phyloP scores from a whole-genome alignment of 2,113 vertebrate genomes.

The Dascyllus trimaculatus region DNA sequence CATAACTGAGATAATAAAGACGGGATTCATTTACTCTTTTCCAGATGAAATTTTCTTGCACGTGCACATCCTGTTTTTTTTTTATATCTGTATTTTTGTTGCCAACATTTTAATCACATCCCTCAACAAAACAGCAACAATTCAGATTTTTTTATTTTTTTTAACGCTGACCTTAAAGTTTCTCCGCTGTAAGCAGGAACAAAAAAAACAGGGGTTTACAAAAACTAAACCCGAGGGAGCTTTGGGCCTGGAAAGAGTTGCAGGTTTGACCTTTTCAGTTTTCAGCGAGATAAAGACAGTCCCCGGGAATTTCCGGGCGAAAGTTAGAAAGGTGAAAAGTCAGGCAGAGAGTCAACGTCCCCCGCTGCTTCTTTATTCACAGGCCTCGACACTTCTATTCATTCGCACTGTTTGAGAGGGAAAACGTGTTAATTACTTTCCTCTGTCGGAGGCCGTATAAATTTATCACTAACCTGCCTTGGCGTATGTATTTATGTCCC shows the following conservation, averaged over 20 bases:
- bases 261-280: constrained; percentile 51
- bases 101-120: background rate
- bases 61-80: background rate
- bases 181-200: background rate
- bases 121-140: background rate
- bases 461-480: constrained; percentile 5
- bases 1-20: background rate
- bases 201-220: constrained; percentile 1
- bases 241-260: constrained; percentile 29
- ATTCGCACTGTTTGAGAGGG: constrained; percentile 20
- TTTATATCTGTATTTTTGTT: too few species aligned
- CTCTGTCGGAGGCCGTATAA: constrained; percentile 30
- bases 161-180: constrained; percentile 14
- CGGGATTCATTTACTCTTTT: background rate
- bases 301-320: constrained; percentile 51
- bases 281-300: constrained; percentile 39
- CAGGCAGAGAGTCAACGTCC: background rate
- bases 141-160: background rate
- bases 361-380: constrained; percentile 29
- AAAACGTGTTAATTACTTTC: constrained; percentile 55
- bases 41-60: too few species aligned
- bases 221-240: background rate
- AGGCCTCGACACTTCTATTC: constrained; percentile 13
- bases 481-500: background rate
- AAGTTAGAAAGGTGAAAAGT: constrained; percentile 46